Conservation (phyloP, 2,113 vertebrate genomes). For the Gopherus evgoodei region DNA sequence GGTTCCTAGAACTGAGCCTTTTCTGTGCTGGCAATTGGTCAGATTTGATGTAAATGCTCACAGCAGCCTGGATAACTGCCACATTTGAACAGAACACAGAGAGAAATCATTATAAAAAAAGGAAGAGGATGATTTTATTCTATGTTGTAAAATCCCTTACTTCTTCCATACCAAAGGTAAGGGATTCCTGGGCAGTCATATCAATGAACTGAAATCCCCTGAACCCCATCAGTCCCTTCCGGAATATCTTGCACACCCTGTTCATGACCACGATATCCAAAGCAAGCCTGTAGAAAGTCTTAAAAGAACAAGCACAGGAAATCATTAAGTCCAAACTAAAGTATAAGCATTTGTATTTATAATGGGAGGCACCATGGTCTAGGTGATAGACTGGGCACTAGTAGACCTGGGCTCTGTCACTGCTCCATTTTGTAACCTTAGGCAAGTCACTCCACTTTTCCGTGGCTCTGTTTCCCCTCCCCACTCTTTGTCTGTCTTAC, state of each 20-base stretch:
- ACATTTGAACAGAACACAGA: not conserved
- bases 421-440: not conserved
- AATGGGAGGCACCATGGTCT: not conserved
- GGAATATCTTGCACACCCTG: slow-evolving; percentile 62
- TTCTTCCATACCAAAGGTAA: not conserved
- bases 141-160: slow-evolving; percentile 16
- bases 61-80: not conserved
- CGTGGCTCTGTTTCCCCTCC: not conserved
- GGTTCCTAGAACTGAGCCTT: not conserved
- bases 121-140: not conserved
- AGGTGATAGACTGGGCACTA: not conserved
- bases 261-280: slow-evolving; percentile 52
- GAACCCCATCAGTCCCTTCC: slow-evolving; percentile 53
- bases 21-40: not conserved
- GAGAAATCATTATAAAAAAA: not conserved
- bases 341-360: not conserved
- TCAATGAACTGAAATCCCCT: slow-evolving; percentile 60
- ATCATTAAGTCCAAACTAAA: slow-evolving; percentile 7
- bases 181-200: not conserved
- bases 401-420: not conserved
- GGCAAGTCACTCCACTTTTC: not conserved
- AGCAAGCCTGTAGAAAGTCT: slow-evolving; percentile 56
- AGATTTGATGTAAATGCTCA: not conserved
- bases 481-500: not conserved
- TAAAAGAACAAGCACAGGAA: slow-evolving; percentile 40